phyloP scores from a whole-genome alignment of 2,888 invertebrate species.

The Aspidiotus destructor region DNA sequence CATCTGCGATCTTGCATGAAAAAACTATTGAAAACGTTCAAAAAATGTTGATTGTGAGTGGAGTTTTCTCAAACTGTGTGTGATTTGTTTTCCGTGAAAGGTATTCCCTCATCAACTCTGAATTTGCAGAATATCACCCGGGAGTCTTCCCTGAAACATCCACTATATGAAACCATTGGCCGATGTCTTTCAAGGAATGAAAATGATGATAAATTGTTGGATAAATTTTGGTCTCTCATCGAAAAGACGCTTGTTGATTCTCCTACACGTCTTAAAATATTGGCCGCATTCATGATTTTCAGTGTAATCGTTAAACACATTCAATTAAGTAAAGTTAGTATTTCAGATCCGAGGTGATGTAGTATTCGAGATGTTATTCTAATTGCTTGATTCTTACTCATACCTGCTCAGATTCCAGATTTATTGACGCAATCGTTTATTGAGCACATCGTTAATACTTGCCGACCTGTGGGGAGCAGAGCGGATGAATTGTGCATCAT shows the following conservation, averaged over 20 bases:
- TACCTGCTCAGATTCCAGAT: conserved; percentile 1
- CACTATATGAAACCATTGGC: conserved; percentile 28
- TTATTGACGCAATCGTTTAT: conserved; percentile 7
- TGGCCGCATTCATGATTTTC: conserved; percentile 33
- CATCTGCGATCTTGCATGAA: conserved; percentile 25
- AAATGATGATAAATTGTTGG: conserved; percentile 3
- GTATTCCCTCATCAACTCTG: neutral
- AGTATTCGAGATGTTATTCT: neutral
- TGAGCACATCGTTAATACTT: conserved; percentile 13
- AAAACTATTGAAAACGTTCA: conserved; percentile 33
- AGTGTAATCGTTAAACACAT: conserved; percentile 12
- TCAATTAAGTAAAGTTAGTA: conserved; percentile 16
- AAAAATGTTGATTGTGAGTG: conserved; percentile 28
- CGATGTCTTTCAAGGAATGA: conserved; percentile 8
- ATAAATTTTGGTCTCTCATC: conserved; percentile 17
- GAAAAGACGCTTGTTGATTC: conserved; percentile 10
- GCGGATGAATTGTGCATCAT: conserved; percentile 4
- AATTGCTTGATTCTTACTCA: too few species aligned
- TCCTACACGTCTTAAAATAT: conserved; percentile 40
- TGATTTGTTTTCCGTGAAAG: conserved; percentile 8
- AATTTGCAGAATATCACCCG: conserved; percentile 21
- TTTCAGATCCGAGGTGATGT: too few species aligned
- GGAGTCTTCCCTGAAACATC: conserved; percentile 31
- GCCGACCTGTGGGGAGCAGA: conserved; percentile 2
- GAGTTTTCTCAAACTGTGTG: neutral